Percentiles rank a stretch among this genome's conserved stretches.
phyloP scores from a whole-genome alignment of 1,140 invertebrate genomes.

The Drosophila rufa region DNA sequence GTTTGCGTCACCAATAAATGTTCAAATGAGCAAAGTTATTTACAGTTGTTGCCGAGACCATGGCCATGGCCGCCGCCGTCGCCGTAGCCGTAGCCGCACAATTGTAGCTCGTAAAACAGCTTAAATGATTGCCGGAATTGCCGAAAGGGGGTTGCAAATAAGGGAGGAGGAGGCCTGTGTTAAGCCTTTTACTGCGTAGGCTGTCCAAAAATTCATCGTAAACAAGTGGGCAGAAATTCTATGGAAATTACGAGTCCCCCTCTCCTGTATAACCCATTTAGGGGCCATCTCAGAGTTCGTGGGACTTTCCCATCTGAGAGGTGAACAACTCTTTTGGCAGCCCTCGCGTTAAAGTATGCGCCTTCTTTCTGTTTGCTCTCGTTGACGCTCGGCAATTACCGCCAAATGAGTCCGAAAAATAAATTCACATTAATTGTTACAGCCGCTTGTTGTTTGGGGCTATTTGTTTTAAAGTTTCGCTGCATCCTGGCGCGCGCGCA shows the following conservation, averaged over 20 bases:
- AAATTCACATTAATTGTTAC: conserved; percentile 81
- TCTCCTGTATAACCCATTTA: not conserved
- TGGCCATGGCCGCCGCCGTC: not conserved
- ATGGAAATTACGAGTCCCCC: conserved; percentile 60
- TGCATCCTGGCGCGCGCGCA: conserved; percentile 18
- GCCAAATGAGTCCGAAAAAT: conserved; percentile 80
- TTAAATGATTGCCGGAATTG: conserved; percentile 57
- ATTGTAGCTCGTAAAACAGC: conserved; percentile 78
- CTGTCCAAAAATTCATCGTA: conserved; percentile 75
- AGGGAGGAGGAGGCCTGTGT: conserved; percentile 9
- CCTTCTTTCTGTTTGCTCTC: conserved; percentile 45
- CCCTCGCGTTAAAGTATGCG: conserved; percentile 20
- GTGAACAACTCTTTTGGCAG: conserved; percentile 5
- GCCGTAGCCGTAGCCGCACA: conserved; percentile 44
- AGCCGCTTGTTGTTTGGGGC: conserved; percentile 64
- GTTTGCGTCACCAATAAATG: conserved; percentile 82
- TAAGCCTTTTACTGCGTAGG: conserved; percentile 75
- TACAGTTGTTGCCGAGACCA: conserved; percentile 61
- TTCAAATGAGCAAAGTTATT: conserved; percentile 82
- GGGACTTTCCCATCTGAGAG: not conserved
- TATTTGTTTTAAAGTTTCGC: conserved; percentile 49
- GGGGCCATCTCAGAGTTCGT: conserved; percentile 39
- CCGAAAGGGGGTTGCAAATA: conserved; percentile 19
- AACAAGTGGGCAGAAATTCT: conserved; percentile 68
- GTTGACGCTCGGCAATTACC: conserved; percentile 70